Conservation (phyloP, 2,797 vertebrate genomes). For the Pelobates cultripes region DNA sequence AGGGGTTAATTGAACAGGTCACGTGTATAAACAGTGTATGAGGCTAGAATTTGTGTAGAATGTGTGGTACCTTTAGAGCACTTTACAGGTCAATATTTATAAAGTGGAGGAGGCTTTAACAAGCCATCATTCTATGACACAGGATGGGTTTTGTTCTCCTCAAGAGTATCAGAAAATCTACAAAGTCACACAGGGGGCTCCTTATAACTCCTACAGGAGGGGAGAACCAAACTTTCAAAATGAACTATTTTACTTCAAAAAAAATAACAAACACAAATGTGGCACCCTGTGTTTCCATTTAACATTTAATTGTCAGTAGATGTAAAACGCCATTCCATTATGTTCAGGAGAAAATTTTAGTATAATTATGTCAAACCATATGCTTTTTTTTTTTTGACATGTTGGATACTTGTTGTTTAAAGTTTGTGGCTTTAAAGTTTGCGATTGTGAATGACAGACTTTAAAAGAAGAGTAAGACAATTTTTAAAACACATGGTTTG, state of each 20-base stretch:
- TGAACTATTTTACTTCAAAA: neutral
- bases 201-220: neutral
- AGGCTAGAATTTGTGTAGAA: neutral
- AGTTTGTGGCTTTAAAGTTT: neutral
- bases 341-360: neutral
- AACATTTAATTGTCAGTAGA: neutral
- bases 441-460: neutral
- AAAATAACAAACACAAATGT: neutral
- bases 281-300: neutral
- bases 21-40: neutral
- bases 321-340: neutral
- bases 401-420: neutral
- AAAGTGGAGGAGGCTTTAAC: neutral
- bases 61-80: neutral
- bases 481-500: neutral
- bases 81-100: neutral
- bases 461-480: neutral
- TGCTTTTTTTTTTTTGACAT: neutral
- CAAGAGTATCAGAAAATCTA: neutral
- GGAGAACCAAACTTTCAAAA: neutral
- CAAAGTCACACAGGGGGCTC: neutral
- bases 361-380: neutral
- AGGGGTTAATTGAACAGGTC: neutral
- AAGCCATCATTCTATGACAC: neutral
- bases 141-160: conserved; percentile 21